These are phyloP conservation scores for Poeciliopsis occidentalis DNA, from an alignment of 2,113 vertebrate genomes.

Conservation along the genomic window DNA sequence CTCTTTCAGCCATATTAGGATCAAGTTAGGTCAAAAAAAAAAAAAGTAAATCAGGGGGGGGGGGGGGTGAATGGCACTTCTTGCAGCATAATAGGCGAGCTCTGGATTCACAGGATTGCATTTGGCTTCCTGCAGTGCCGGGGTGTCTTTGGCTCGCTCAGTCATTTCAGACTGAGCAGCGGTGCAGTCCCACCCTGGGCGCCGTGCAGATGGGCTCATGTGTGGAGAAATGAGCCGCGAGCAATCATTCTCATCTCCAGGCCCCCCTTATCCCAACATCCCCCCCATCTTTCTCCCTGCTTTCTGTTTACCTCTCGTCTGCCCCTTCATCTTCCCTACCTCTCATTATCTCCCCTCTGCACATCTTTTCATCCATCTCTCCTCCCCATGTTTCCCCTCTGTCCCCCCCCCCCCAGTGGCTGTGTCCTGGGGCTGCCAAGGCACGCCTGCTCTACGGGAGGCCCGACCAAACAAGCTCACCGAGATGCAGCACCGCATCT, in stretches of 20 bases:
- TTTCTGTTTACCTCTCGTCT: conserved; percentile 69
- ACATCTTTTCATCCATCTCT: conserved; percentile 38
- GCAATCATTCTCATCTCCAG: conserved; percentile 69
- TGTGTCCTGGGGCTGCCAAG: conserved; percentile 76
- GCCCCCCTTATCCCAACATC: conserved; percentile 11
- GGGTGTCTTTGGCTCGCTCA: conserved; percentile 76
- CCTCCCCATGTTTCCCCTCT: conserved; percentile 37
- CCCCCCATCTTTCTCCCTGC: conserved; percentile 43
- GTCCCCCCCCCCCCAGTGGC: conserved; percentile 40
- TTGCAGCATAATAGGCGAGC: conserved; percentile 76
- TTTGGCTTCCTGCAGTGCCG: conserved; percentile 79
- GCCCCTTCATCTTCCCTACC: conserved; percentile 61
- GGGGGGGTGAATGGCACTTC: conserved; percentile 75
- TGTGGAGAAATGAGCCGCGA: conserved; percentile 83
- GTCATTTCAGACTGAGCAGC: conserved; percentile 80
- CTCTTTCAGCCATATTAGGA: conserved; percentile 71
- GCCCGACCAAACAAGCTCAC: conserved; percentile 81
- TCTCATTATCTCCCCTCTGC: conserved; percentile 56
- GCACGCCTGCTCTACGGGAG: conserved; percentile 83
- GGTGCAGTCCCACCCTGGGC: conserved; percentile 81
- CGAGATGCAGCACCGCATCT: conserved; percentile 87
- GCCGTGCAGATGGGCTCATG: conserved; percentile 83
- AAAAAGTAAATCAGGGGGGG: conserved; percentile 68
- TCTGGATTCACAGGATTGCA: conserved; percentile 80
- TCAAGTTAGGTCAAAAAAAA: conserved; percentile 77